A percentile compares a stretch with the other conserved stretches of the same genome.
Evolutionary conservation across 2,888 invertebrate species (phyloP).

Genomic region (Noctua pronuba): DNA sequence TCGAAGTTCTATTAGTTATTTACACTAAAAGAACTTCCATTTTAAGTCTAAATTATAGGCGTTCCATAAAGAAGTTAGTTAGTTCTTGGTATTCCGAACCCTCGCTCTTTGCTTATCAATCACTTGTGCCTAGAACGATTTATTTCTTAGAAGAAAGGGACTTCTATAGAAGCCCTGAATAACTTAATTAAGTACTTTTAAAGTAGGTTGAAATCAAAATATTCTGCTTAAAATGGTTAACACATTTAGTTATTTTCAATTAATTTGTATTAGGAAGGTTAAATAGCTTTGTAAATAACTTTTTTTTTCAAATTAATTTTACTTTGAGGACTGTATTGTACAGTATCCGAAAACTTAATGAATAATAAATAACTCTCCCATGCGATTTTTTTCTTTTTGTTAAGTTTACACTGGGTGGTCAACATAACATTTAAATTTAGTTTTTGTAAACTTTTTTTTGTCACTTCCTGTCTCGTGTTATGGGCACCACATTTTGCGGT

Average conservation of each 20-base stretch:
- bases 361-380: not conserved
- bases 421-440: conserved; percentile 3
- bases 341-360: no score
- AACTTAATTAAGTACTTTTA: not conserved
- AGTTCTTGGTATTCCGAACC: not conserved
- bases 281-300: not conserved
- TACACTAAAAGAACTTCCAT: no score
- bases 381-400: not conserved
- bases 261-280: not conserved
- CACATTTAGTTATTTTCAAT: not conserved
- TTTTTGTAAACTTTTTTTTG: conserved; percentile 38
- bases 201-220: not conserved
- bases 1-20: not conserved
- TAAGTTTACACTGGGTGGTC: conserved; percentile 45
- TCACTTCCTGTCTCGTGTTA: conserved; percentile 31
- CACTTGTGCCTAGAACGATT: not conserved
- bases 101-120: not conserved
- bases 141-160: conserved; percentile 7
- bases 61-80: conserved; percentile 9
- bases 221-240: not conserved
- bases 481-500: conserved; percentile 35
- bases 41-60: no score
- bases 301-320: not conserved
- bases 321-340: not conserved
- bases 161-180: not conserved